These are phyloP conservation scores for Pinctada fucata DNA, from an alignment of 2,888 invertebrate species.

Conservation along the genomic window DNA sequence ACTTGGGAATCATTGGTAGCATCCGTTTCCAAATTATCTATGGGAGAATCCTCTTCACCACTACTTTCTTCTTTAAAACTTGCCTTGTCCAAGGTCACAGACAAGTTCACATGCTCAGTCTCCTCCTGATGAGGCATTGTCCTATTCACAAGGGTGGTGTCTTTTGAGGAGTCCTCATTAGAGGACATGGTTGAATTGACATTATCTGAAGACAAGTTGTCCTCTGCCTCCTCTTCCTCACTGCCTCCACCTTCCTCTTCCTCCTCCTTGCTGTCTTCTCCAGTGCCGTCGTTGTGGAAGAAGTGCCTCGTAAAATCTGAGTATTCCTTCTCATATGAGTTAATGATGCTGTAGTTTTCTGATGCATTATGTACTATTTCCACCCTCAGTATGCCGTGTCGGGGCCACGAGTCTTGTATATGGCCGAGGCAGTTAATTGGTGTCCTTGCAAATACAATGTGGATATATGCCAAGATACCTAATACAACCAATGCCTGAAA, in stretches of 20 bases:
- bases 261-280: constrained; percentile 11
- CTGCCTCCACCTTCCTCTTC: neutral
- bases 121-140: too few species aligned
- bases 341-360: constrained; percentile 86
- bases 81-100: neutral
- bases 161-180: too few species aligned
- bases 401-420: constrained; percentile 91
- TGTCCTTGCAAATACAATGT: constrained; percentile 93
- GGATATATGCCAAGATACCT: constrained; percentile 95
- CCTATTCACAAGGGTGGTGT: too few species aligned
- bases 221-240: constrained; percentile 20
- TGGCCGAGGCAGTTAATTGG: constrained; percentile 95
- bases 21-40: neutral
- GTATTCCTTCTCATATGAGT: constrained; percentile 88
- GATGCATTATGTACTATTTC: constrained; percentile 83
- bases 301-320: constrained; percentile 63
- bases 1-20: constrained; percentile 10
- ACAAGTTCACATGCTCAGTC: too few species aligned
- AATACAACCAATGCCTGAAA: constrained; percentile 88
- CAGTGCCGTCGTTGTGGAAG: constrained; percentile 45
- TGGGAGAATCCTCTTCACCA: neutral
- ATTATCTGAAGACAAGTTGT: constrained; percentile 7
- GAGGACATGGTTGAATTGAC: neutral
- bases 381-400: constrained; percentile 94
- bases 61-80: neutral